phyloP scores from a whole-genome alignment of 1,140 invertebrate genomes.

The Nilaparvata lugens region DNA sequence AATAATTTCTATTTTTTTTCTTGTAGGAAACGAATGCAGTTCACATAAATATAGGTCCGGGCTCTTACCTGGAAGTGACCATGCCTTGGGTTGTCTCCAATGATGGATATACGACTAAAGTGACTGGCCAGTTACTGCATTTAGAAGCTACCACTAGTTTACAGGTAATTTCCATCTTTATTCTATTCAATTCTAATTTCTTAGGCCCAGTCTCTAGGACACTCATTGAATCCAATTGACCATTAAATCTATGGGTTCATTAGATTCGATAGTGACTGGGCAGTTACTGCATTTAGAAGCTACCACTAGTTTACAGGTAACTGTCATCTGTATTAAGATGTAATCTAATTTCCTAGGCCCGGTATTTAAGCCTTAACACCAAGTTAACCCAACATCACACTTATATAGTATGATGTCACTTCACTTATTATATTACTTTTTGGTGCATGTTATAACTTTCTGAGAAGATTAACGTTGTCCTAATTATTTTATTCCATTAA shows the following conservation, averaged over 20 bases:
- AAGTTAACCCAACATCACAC: too few relatives aligned
- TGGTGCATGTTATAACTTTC: too few relatives aligned
- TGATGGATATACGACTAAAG: conserved; percentile 80
- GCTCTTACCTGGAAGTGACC: conserved; percentile 91
- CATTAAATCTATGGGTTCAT: too few relatives aligned
- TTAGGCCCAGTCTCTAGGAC: too few relatives aligned
- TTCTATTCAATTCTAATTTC: background rate
- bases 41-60: conserved; percentile 86
- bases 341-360: too few relatives aligned
- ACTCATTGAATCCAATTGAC: too few relatives aligned
- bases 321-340: background rate
- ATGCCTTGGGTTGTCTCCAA: conserved; percentile 84
- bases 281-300: conserved; percentile 89
- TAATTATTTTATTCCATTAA: too few relatives aligned
- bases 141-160: conserved; percentile 91
- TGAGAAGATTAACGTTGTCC: too few relatives aligned
- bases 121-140: conserved; percentile 86
- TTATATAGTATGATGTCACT: too few relatives aligned
- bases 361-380: too few relatives aligned
- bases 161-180: conserved; percentile 37
- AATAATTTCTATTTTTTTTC: conserved; percentile 10
- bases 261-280: conserved; percentile 83
- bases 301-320: conserved; percentile 76
- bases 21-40: conserved; percentile 84
- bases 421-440: too few relatives aligned